phyloP scores from a whole-genome alignment of 2,888 invertebrate genomes.

The Calameuta filiformis region DNA sequence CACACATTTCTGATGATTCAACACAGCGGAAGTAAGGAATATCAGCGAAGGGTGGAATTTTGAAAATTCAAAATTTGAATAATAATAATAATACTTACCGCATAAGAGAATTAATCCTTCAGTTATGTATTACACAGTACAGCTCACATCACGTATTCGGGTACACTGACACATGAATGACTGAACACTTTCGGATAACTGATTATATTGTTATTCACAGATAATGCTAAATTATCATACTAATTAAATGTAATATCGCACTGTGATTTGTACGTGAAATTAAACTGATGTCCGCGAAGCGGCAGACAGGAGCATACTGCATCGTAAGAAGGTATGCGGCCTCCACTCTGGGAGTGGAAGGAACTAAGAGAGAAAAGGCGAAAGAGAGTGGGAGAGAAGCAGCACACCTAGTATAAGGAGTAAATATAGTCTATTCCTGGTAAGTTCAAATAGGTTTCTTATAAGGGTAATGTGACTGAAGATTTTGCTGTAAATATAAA shows the following conservation, averaged over 20 bases:
- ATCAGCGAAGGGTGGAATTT: not conserved
- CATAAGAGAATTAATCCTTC: not conserved
- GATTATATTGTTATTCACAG: not conserved
- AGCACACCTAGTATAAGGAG: constrained; percentile 1
- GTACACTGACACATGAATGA: not conserved
- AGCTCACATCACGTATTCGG: not conserved
- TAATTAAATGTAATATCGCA: not conserved
- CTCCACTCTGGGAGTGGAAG: constrained; percentile 57
- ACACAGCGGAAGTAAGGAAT: not conserved
- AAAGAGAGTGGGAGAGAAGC: not conserved
- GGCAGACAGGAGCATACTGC: constrained; percentile 60
- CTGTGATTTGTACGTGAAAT: constrained; percentile 29
- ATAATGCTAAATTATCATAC: not conserved
- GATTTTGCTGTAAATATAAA: not conserved
- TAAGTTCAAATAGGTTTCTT: constrained; percentile 22
- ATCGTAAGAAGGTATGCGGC: constrained; percentile 62
- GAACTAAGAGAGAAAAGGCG: constrained; percentile 39
- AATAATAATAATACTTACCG: not conserved
- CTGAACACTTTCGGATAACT: not conserved
- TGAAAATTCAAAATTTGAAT: not conserved
- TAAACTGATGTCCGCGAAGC: constrained; percentile 56
- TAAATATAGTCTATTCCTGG: constrained; percentile 32
- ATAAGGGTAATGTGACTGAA: not conserved
- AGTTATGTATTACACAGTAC: not conserved
- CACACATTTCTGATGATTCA: not conserved